Evolutionary conservation across 2,113 vertebrate species (phyloP), one percentile per base, ranked within the genome.

Genomic region (Pterocles gutturalis): DNA sequence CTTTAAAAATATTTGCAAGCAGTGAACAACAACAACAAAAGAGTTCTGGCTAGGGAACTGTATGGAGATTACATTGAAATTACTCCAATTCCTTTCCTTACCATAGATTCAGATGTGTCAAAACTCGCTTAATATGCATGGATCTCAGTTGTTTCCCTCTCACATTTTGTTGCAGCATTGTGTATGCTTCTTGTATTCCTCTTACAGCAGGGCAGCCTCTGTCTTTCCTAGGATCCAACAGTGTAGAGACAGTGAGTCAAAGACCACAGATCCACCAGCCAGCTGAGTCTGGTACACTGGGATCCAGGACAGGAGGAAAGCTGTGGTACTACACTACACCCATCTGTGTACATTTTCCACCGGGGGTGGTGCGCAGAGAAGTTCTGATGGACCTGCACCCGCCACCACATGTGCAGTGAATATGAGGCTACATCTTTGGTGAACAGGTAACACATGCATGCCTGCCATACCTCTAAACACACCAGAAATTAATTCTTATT

Each of bases 381-480:
- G 31, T 10, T 48, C 38, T 33, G 31, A 28, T 75, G 22, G 45
- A 80, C 19, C 16, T 57, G 41, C 36, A 24, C 25, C 13, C 4
- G 4, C 4, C 10, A 14, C 43, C 18, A 38, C 0, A 1, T 5
- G 2, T 45, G n/a, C 28, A 17, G 38, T 46, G 29, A 45, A 25
- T 45, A 38, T 17, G 25, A 71, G 18, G n/a, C 28, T 31, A 13
- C 14, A 11, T 12, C 20, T 83, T 45, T 2, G 3, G 20, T 13
- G 48, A n/a, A 34, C 10, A 61, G 21, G 12, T 69, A 7, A 25
- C 12, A 31, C 5, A 14, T 15, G 1, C 2, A 3, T 26, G 41
- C 10, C 18, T 25, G 2, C 13, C 5, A 4, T 15, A 31, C 16
- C 34, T 15, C 8, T 16, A 17, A 24, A 29, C 45, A 36, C 49